These are phyloP conservation scores for Thalassophryne amazonica DNA, from an alignment of 2,797 vertebrate genomes.

Conservation along the genomic window DNA sequence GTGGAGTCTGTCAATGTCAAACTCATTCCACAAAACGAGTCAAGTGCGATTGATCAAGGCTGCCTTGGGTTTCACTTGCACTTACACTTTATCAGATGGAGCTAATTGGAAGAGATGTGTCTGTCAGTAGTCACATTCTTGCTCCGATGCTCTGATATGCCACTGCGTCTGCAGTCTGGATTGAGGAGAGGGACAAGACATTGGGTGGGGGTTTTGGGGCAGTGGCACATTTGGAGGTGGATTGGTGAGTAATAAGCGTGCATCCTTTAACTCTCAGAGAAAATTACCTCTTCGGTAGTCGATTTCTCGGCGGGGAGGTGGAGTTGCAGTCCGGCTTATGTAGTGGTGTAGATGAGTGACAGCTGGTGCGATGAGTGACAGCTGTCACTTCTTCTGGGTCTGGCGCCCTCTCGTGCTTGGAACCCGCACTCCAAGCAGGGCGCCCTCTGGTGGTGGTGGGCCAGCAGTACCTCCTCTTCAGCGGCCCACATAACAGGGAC, in stretches of 20 bases:
- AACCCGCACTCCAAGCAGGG: too few relatives aligned
- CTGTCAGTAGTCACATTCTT: slow-evolving; percentile 78
- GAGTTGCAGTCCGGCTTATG: too few relatives aligned
- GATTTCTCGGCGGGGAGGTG: too few relatives aligned
- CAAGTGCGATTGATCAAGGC: slow-evolving; percentile 71
- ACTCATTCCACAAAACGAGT: slow-evolving; percentile 57
- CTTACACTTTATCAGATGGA: slow-evolving; percentile 76
- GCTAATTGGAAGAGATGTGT: slow-evolving; percentile 74
- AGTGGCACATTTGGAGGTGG: slow-evolving; percentile 39
- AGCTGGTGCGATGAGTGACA: too few relatives aligned
- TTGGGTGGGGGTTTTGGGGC: slow-evolving; percentile 3
- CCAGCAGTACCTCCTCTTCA: too few relatives aligned
- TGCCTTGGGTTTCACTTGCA: slow-evolving; percentile 70
- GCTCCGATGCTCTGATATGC: slow-evolving; percentile 69
- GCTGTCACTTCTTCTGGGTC: too few relatives aligned
- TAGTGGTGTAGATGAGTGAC: too few relatives aligned
- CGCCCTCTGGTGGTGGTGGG: too few relatives aligned
- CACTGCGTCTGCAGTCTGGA: slow-evolving; percentile 63
- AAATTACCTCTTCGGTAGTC: slow-evolving; percentile 45
- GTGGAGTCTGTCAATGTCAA: slow-evolving; percentile 58
- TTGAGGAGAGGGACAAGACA: slow-evolving; percentile 38
- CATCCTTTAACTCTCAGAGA: slow-evolving; percentile 52
- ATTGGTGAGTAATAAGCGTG: slow-evolving; percentile 64
- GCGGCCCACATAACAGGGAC: too few relatives aligned
- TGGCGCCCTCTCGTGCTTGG: too few relatives aligned